Evolutionary conservation across 2,888 invertebrate species (phyloP), one percentile per base, ranked within the genome.

Genomic region (Catotricha subobsoleta): DNA sequence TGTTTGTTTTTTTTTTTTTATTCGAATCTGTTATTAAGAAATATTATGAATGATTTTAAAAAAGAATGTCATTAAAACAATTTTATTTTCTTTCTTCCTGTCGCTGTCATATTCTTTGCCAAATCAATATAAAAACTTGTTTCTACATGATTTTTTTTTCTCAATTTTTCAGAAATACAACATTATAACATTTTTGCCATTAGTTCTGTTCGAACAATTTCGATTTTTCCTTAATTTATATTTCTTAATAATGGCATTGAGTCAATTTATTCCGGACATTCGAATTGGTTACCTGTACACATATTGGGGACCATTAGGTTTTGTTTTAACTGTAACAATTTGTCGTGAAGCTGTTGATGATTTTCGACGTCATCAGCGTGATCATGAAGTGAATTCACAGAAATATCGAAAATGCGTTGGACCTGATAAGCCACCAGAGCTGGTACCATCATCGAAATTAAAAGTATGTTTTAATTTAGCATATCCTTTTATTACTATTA

Each of bases 261-360:
- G 92, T 54, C 98, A 99, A 66, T 95, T 99, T 65, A 87, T 99
- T 57, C 91, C 94, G 19, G 90, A 88, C 54, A 82, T 98, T 49
- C 72, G 88, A 51, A 91, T 99, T 54, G 97, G 98, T 2, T 94
- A 92, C 59, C 73, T 97, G 34, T 98, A 97, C 62, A 99, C 98
- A 1, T 99, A 99, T 63, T 99, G 98, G 98, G 97, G 92, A 46
- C 98, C 98, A 35, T 62, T 98, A 57, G 81, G 90, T 52, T 98
- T 99, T 66, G 98, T 99, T 20, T 67, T 99, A 43, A 74, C 83
- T 48, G 92, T 99, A 9, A 98, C 98, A 12, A 74, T 98, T 60
- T 84, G 87, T 56, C 77, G 98, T 39, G 98, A 99, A 64, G 94
- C 91, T 1, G 74, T 95, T 20, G 98, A 99, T 65, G 98, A 99